Base-by-base conservation (phyloP, 2,888 invertebrate genomes). In the Corbicula japonica region DNA sequence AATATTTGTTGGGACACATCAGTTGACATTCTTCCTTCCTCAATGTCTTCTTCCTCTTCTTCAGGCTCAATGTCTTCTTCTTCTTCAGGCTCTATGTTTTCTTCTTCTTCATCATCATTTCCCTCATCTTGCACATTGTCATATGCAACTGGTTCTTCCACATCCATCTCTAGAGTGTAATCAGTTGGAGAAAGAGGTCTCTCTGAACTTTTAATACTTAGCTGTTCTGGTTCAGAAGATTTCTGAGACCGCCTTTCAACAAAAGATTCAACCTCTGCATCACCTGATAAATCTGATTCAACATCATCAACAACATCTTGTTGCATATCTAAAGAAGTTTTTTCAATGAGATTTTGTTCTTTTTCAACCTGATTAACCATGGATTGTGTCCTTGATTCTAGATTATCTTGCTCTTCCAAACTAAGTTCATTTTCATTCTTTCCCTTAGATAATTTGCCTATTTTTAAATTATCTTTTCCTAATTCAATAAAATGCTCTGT, bases 1-100 rank as follows among this genome's bases (percentile, higher is more conserved):
- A 90, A 92, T 48, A 91, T 92, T 71, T 91, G 91, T 66, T 92
- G 90, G 5, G 91, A 89, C 18, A 89, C 90, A 66, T 92, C 92
- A 38, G 89, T 84, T 32, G 83, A 85, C 8, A 92, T 82, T 60
- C 89, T 80, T 32, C 91, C 89, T 61, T 89, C 90, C 5, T 85
- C 76, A 44, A 91, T 90, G 28, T 83, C 76, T 18, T 69, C 70
- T 38, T 76, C 80, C 28, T 70, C 80, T 30, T 63, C 75, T 1
- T 54, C 74, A 63, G 76, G 63, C 32, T 78, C 76, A 28, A 76
- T 75, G 2, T 79, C 71, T 50, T 68, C 61, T 38, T 76, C 61
- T 28, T 79, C 52, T 12, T 71, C 62, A n/a, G n/a, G n/a, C n/a
- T n/a, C n/a, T n/a, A n/a, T n/a, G n/a, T n/a, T n/a, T 28, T 76